Evolutionary conservation across 2,888 invertebrate genomes (phyloP), one percentile per base, ranked within the genome.

Genomic region (Axea sp.): DNA sequence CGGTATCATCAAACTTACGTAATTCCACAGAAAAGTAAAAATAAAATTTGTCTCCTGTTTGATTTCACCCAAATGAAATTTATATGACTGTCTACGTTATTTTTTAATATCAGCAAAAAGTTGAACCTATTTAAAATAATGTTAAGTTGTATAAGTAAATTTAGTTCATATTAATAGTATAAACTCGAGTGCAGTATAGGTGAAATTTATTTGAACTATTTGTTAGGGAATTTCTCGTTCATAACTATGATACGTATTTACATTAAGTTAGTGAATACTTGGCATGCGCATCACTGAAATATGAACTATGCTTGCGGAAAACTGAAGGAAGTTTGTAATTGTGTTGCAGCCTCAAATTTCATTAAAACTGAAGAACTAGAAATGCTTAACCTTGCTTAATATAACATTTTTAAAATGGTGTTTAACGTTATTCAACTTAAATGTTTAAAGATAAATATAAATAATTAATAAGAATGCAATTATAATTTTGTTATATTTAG

Each of bases 271-370:
- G 17, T 12, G 22, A 49, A 49, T 39, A 49, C 47, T 49, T 49
- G 7, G 30, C 30, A 8, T 30, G 30, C 47, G 39, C 12, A 43
- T 49, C 39, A 39, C 22, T 64, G 51, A 51, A 64, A 64, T 43
- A 64, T 62, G 49, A 49, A 60, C 60, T 49, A 49, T 39, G 59
- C 37, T 35, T 47, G 37, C 33, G 28, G 59, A 60, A 60, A 60
- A 47, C 59, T 28, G n/a, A 17, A 9, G 15, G 26, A 45, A 59
- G 39, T 59, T 59, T 43, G 35, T 22, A 59, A 59, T 47, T 35
- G 22, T 11, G 17, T 60, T 60, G 15, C 22, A 47, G 24, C 14
- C 6, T 60, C 45, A 9, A 45, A 60, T 60, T 60, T 47, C 59
- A 60, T 60, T 60, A 60, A 7, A 24, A 3, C 47, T 14, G 26